Conservation (phyloP, 1,140 invertebrate species). For the Pseudomyrmex cubaensis region DNA sequence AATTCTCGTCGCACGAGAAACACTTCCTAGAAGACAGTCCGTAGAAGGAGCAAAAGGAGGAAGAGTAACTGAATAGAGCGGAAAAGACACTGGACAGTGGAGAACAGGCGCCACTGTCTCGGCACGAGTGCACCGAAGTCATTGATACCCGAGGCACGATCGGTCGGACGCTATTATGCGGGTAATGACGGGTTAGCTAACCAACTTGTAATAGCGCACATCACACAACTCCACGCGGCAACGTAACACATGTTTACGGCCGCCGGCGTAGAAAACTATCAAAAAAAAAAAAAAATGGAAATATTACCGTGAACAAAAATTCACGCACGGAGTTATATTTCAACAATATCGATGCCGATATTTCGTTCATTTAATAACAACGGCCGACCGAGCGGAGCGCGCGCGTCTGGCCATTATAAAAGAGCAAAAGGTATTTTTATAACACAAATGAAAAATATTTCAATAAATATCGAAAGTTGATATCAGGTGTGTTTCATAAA, state of each 20-base stretch:
- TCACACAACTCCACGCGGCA: neutral
- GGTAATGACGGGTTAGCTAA: constrained; percentile 57
- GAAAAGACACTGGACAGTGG: neutral
- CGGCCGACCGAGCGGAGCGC: neutral
- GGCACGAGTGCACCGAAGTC: constrained; percentile 60
- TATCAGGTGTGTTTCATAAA: neutral
- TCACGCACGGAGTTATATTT: neutral
- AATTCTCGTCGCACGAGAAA: constrained; percentile 67
- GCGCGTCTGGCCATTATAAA: neutral
- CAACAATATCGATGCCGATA: neutral
- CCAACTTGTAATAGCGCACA: constrained; percentile 20
- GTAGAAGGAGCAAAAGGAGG: too few species aligned
- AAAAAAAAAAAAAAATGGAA: neutral
- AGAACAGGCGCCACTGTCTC: constrained; percentile 61
- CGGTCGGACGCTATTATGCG: constrained; percentile 47
- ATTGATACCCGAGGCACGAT: constrained; percentile 65
- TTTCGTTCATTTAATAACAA: constrained; percentile 7
- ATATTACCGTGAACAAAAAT: neutral
- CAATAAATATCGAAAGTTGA: constrained; percentile 8
- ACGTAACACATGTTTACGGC: constrained; percentile 11
- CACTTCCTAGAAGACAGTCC: constrained; percentile 67
- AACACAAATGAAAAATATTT: constrained; percentile 2
- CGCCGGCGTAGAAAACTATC: neutral
- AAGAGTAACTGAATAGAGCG: constrained; percentile 60
- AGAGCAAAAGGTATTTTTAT: neutral